These are phyloP conservation scores for Nasonia vitripennis DNA, from an alignment of 1,140 invertebrate species.

Conservation along the genomic window DNA sequence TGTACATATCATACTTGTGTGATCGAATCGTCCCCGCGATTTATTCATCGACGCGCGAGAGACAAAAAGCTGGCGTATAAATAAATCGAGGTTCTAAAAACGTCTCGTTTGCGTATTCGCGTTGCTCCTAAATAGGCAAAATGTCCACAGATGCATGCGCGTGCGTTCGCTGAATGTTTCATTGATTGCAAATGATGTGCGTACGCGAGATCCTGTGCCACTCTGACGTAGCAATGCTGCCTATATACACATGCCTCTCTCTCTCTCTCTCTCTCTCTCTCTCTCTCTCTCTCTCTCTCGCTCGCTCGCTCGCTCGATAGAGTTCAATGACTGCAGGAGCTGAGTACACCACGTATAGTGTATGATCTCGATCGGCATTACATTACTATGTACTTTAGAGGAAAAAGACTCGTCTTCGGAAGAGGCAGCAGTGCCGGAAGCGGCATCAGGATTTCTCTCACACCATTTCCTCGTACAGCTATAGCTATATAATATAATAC, in stretches of 20 bases:
- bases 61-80: not conserved
- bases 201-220: not conserved
- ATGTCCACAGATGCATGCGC: not conserved
- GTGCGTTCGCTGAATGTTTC: conserved; percentile 20
- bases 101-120: not conserved
- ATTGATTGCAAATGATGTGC: conserved; percentile 26
- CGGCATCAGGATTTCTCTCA: not conserved
- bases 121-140: not conserved
- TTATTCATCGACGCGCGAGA: not conserved
- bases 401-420: not conserved
- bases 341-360: no score
- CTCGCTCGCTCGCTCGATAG: not conserved
- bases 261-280: not conserved
- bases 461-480: not conserved
- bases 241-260: not conserved
- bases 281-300: not conserved
- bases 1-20: no score
- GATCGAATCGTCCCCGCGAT: not conserved
- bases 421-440: not conserved
- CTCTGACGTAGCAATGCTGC: no score
- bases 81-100: not conserved
- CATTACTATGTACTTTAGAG: not conserved
- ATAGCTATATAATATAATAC: not conserved
- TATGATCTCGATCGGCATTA: no score
- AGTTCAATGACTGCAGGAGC: conserved; percentile 26